phyloP scores from a whole-genome alignment of 1,140 invertebrate species.

The Drosophila jambulina region DNA sequence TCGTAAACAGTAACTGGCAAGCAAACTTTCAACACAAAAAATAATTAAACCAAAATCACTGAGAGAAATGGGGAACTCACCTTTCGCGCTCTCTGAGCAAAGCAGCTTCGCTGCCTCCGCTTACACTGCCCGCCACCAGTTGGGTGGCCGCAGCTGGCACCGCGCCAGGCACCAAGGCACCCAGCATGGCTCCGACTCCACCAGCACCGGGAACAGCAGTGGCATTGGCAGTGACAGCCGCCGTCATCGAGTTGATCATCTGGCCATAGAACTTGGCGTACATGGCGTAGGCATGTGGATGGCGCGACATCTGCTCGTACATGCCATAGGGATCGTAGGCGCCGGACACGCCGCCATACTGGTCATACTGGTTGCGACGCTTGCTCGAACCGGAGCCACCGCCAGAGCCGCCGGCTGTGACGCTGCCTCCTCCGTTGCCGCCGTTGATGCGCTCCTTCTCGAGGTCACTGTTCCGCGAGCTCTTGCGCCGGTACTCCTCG shows the following conservation, averaged over 20 bases:
- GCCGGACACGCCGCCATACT: constrained; percentile 86
- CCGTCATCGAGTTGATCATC: constrained; percentile 66
- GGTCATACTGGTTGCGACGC: constrained; percentile 83
- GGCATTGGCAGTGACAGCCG: constrained; percentile 42
- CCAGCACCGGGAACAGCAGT: neutral
- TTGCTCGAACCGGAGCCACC: constrained; percentile 50
- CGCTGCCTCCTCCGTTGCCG: constrained; percentile 17
- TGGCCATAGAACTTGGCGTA: constrained; percentile 89
- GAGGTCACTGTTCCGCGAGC: constrained; percentile 78
- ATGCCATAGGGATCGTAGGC: constrained; percentile 79
- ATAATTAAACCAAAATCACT: neutral
- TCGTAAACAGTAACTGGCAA: neutral
- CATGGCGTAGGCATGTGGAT: constrained; percentile 91
- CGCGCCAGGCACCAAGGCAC: constrained; percentile 7
- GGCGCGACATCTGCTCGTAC: constrained; percentile 91
- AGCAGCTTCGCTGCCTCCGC: constrained; percentile 44
- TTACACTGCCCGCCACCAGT: constrained; percentile 1
- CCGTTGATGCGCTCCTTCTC: constrained; percentile 67
- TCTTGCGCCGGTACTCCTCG: constrained; percentile 78
- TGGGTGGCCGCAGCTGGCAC: constrained; percentile 86
- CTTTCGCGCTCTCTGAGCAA: constrained; percentile 87
- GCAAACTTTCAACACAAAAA: constrained; percentile 9
- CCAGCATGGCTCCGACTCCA: constrained; percentile 1
- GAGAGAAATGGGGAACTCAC: constrained; percentile 86
- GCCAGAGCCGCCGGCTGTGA: constrained; percentile 22